Percentiles rank a stretch among this genome's conserved stretches.
Evolutionary conservation across 2,797 vertebrate species (phyloP).

Genomic region (Sphenopsis melanotis): DNA sequence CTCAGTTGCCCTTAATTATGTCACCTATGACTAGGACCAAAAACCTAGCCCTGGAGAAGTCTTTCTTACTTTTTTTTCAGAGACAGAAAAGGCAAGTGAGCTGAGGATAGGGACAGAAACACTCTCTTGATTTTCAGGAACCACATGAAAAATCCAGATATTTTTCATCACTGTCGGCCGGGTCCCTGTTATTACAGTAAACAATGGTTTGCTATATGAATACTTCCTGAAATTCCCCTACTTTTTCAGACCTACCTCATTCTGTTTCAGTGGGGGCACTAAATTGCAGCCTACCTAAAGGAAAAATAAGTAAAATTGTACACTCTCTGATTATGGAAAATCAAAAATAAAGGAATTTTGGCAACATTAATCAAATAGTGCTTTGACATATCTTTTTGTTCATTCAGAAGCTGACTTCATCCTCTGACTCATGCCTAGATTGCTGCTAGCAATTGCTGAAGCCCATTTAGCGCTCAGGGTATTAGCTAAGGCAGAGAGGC

Average conservation of each 20-base stretch:
- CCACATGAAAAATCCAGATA: not conserved
- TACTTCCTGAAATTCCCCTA: not conserved
- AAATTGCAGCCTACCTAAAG: not conserved
- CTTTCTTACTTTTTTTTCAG: not conserved
- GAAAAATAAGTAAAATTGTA: not conserved
- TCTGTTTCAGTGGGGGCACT: not conserved
- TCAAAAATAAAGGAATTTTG: not conserved
- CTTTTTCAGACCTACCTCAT: not conserved
- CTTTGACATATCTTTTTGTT: not conserved
- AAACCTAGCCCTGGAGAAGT: not conserved
- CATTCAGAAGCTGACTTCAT: not conserved
- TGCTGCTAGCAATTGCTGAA: not conserved
- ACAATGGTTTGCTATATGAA: not conserved
- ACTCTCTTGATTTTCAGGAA: not conserved
- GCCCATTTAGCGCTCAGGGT: not conserved
- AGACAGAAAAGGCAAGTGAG: not conserved
- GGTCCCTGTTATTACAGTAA: not conserved
- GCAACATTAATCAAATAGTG: not conserved
- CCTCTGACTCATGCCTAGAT: not conserved
- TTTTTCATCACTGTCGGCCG: not conserved
- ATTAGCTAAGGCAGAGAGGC: not conserved
- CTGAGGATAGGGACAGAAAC: not conserved
- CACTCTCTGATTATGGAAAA: not conserved
- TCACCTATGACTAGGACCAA: not conserved
- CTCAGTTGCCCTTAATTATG: not conserved